Evolutionary conservation across 2,113 vertebrate species (phyloP).

Genomic region (Larimichthys crocea): DNA sequence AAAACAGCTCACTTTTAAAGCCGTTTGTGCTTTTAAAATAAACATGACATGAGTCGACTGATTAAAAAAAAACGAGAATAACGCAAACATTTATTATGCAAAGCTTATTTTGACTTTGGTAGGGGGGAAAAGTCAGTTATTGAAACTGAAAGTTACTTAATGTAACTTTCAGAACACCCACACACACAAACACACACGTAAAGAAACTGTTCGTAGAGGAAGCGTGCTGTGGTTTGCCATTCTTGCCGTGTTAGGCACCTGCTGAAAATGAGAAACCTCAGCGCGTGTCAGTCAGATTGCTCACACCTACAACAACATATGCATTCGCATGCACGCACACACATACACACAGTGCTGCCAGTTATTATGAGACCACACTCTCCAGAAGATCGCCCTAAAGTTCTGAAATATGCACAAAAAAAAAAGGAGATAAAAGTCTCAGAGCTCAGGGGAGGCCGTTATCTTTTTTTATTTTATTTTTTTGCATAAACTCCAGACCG

Average conservation of each 20-base stretch:
- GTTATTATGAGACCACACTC: neutral
- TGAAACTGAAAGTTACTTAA: conserved; percentile 7
- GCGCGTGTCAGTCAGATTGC: conserved; percentile 53
- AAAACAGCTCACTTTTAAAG: conserved; percentile 42
- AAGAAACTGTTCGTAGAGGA: conserved; percentile 31
- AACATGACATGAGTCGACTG: conserved; percentile 19
- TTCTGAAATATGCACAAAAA: neutral
- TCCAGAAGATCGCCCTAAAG: neutral
- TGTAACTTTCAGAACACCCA: neutral
- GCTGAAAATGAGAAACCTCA: conserved; percentile 57
- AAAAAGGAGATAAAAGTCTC: conserved; percentile 4
- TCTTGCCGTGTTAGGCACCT: conserved; percentile 18
- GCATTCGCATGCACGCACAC: neutral
- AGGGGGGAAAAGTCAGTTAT: neutral
- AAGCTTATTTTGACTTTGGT: conserved; percentile 1
- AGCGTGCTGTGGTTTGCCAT: conserved; percentile 51
- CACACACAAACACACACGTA: fast-evolving
- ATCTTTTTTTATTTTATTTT: too few relatives aligned
- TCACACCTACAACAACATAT: neutral
- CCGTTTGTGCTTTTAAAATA: conserved; percentile 10
- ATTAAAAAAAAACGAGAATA: conserved; percentile 12
- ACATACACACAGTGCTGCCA: neutral
- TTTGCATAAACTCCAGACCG: conserved; percentile 23
- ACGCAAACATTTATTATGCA: neutral
- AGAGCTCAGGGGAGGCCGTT: neutral